phyloP scores from a whole-genome alignment of 2,888 invertebrate species.

The Smittia aterrima region DNA sequence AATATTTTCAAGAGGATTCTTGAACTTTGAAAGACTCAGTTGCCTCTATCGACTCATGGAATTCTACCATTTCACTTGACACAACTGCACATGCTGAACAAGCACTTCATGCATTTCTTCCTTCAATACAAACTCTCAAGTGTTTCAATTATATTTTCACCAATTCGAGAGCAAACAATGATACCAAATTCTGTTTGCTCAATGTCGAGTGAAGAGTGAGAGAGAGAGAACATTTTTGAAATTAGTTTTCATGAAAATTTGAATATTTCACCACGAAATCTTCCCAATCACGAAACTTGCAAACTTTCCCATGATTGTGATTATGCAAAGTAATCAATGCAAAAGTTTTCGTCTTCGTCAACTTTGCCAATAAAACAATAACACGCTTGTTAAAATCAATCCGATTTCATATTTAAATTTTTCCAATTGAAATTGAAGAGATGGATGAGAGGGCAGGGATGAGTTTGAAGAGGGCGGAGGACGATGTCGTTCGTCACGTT shows the following conservation, averaged over 20 bases:
- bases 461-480: neutral
- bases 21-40: too few relatives aligned
- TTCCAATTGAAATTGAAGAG: neutral
- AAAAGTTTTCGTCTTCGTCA: neutral
- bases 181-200: neutral
- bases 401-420: conserved; percentile 34
- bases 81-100: too few relatives aligned
- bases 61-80: too few relatives aligned
- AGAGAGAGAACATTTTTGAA: neutral
- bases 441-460: neutral
- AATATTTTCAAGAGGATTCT: too few relatives aligned
- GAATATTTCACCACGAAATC: neutral
- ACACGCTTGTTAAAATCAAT: conserved; percentile 11
- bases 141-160: neutral
- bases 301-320: conserved; percentile 14
- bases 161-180: conserved; percentile 9
- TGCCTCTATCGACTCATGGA: too few relatives aligned
- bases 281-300: conserved; percentile 10
- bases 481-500: conserved; percentile 31
- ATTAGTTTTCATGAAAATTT: conserved; percentile 5
- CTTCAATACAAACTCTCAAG: neutral
- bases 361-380: neutral
- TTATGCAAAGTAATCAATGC: conserved; percentile 29
- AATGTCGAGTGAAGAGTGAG: neutral
- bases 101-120: neutral